Evolutionary conservation across 2,797 vertebrate genomes (phyloP).

Genomic region (Sebastolobus alascanus): DNA sequence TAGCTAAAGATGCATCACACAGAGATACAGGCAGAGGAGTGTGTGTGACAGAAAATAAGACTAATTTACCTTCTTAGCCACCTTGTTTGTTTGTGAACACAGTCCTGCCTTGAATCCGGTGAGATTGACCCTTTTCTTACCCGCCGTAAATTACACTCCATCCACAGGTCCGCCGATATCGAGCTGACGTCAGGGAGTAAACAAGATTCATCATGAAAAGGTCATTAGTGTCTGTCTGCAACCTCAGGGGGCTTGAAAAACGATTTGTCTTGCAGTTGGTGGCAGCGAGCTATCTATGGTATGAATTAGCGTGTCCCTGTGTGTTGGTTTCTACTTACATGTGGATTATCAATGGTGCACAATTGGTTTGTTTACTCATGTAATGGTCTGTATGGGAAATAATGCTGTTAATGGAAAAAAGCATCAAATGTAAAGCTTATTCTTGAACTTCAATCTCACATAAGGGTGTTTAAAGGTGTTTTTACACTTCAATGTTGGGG

Average conservation of each 20-base stretch:
- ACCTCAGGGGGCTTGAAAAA: constrained; percentile 15
- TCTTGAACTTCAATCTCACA: background rate
- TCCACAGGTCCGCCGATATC: constrained; percentile 34
- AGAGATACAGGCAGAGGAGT: constrained; percentile 2
- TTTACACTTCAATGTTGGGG: background rate
- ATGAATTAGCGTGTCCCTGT: background rate
- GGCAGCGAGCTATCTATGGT: background rate
- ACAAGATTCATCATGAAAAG: constrained; percentile 63
- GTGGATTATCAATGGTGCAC: background rate
- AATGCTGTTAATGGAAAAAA: background rate
- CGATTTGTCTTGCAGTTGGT: background rate
- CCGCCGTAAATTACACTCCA: constrained; percentile 27
- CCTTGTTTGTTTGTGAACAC: constrained; percentile 10
- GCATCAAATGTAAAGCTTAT: background rate
- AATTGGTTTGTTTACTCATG: constrained; percentile 8
- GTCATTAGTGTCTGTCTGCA: constrained; percentile 41
- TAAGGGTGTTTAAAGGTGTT: background rate
- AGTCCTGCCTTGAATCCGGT: background rate
- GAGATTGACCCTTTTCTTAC: constrained; percentile 18
- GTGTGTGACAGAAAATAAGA: background rate
- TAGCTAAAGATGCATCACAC: constrained; percentile 43
- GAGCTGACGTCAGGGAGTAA: constrained; percentile 40
- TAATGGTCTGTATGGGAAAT: background rate
- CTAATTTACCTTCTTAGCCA: background rate
- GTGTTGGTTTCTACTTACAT: background rate